Evolutionary conservation across 30 jellyfish, hydroid and myxozoan species (phyloP).

Genomic region (Nemopilema nomurai): DNA sequence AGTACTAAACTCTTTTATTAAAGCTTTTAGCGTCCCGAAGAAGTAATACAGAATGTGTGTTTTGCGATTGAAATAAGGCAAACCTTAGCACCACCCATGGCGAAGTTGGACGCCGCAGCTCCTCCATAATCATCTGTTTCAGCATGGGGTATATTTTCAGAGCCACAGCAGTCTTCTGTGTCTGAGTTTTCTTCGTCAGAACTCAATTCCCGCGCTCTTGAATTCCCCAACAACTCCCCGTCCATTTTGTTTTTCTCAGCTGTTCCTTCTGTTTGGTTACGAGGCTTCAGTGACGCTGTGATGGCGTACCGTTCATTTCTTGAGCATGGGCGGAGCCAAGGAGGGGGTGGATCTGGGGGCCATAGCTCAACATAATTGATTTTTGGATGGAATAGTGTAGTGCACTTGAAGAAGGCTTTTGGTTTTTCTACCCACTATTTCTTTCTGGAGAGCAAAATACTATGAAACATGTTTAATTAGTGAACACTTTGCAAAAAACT

Average conservation of each 20-base stretch:
- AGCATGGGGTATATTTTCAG: background rate
- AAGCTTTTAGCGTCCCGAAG: no score
- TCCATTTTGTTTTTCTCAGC: constrained; percentile 44
- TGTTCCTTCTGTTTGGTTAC: background rate
- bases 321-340: no score
- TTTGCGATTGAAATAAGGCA: background rate
- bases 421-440: no score
- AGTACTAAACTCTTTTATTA: background rate
- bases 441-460: no score
- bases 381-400: no score
- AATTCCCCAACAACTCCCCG: constrained; percentile 33
- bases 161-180: constrained; percentile 3
- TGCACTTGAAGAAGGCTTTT: no score
- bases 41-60: background rate
- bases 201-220: background rate
- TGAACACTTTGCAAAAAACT: no score
- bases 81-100: constrained; percentile 41
- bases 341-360: no score
- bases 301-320: no score
- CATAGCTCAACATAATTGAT: no score
- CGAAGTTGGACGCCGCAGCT: background rate
- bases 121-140: background rate
- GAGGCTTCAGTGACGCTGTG: background rate
- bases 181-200: constrained; percentile 42
- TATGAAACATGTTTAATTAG: no score